phyloP scores from a whole-genome alignment of 2,113 vertebrate species.

The Aix galericulata region DNA sequence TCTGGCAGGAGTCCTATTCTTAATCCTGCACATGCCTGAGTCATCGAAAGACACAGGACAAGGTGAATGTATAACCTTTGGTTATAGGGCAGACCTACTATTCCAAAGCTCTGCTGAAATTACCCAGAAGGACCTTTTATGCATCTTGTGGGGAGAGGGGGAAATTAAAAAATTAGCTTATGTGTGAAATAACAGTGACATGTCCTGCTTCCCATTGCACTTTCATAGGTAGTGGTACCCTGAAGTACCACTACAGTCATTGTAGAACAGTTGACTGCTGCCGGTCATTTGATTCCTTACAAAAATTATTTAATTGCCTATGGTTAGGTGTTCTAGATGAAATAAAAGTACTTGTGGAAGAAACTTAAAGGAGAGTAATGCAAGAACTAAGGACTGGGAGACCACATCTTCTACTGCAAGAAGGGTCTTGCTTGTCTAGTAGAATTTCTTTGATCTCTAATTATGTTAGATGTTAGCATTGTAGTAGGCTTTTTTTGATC shows the following conservation, averaged over 20 bases:
- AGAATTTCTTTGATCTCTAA: slow-evolving; percentile 51
- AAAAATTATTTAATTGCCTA: slow-evolving; percentile 5
- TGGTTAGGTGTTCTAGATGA: slow-evolving; percentile 24
- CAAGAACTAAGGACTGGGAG: not conserved
- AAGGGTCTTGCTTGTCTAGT: slow-evolving; percentile 37
- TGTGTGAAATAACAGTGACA: not conserved
- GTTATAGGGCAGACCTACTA: not conserved
- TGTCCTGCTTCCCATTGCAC: not conserved
- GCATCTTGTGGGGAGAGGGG: not conserved
- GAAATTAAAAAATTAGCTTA: not conserved
- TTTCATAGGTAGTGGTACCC: not conserved
- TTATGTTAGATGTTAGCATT: slow-evolving; percentile 25
- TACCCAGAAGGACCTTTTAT: not conserved
- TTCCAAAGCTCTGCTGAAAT: slow-evolving; percentile 5
- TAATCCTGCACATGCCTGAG: not conserved
- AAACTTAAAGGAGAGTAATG: slow-evolving; percentile 1
- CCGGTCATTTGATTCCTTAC: not conserved
- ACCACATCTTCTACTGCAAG: slow-evolving; percentile 21
- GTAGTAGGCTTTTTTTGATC: not conserved
- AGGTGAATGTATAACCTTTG: not conserved
- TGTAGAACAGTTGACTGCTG: not conserved
- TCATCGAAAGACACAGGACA: not conserved
- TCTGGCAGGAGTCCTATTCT: not conserved
- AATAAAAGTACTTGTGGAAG: slow-evolving; percentile 24
- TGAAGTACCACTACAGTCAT: not conserved